These are phyloP conservation scores for Amblyraja radiata DNA, from an alignment of 2,797 vertebrate species.

Conservation along the genomic window DNA sequence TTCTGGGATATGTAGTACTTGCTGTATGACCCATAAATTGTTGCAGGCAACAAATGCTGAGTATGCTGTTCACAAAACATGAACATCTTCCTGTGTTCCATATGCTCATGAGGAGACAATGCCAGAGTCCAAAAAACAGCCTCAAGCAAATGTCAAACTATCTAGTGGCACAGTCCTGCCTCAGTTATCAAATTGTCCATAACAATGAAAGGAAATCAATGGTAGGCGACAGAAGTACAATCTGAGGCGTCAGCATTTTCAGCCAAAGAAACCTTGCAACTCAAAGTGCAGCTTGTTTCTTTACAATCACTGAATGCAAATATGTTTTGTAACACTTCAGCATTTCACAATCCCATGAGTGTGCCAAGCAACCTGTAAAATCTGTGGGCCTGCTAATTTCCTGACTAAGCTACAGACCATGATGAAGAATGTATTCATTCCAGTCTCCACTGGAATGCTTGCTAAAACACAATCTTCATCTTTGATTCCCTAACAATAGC, in stretches of 20 bases:
- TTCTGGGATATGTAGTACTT: background rate
- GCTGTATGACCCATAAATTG: background rate
- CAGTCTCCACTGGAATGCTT: background rate
- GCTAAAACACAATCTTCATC: background rate
- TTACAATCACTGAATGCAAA: background rate
- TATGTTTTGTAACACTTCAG: background rate
- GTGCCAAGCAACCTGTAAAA: background rate
- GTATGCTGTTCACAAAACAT: background rate
- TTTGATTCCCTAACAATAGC: background rate
- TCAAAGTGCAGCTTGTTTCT: no score
- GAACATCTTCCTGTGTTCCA: background rate
- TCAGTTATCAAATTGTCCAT: background rate
- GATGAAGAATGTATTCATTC: background rate
- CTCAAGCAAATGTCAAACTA: background rate
- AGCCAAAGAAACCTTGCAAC: background rate
- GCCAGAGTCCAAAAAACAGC: background rate
- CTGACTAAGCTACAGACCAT: background rate
- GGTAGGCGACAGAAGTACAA: background rate
- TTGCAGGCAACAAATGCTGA: background rate
- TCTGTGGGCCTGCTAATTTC: background rate
- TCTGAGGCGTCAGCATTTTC: background rate
- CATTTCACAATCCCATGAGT: background rate
- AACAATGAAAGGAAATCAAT: background rate
- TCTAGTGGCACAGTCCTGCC: background rate
- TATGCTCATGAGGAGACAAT: background rate